Conservation (phyloP, 2,113 vertebrate genomes). For the Campylomormyrus tamandua region DNA sequence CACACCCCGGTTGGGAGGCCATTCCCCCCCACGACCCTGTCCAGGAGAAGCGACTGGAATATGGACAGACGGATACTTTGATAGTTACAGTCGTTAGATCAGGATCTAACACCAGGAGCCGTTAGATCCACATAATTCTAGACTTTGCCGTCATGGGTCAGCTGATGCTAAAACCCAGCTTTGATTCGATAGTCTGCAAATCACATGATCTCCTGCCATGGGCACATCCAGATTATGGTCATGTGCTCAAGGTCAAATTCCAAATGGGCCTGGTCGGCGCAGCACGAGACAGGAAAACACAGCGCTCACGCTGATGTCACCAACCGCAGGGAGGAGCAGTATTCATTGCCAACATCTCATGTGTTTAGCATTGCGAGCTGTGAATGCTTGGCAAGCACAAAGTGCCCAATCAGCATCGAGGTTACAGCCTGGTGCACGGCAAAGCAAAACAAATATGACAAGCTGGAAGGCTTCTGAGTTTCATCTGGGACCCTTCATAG, state of each 20-base stretch:
- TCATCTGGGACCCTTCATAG: background rate
- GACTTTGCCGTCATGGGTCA: background rate
- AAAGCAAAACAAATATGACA: background rate
- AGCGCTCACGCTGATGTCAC: background rate
- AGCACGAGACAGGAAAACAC: background rate
- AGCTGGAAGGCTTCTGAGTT: background rate
- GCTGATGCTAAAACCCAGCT: background rate
- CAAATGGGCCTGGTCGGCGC: background rate
- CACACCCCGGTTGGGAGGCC: background rate
- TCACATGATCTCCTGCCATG: constrained; percentile 11
- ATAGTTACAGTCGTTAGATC: background rate
- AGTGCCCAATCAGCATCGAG: background rate
- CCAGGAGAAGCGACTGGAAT: background rate
- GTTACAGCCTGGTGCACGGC: background rate
- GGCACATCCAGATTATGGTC: background rate
- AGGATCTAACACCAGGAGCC: background rate
- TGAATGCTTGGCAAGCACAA: background rate
- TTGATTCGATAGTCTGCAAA: background rate
- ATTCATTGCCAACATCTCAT: background rate
- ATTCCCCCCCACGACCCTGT: background rate
- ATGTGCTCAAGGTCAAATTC: constrained; percentile 7
- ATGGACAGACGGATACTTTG: background rate
- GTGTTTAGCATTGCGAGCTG: background rate
- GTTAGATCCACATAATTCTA: background rate
- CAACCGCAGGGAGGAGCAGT: background rate